Percentiles rank a stretch among this genome's conserved stretches.
These are phyloP conservation scores for Sebastes dallii DNA, from an alignment of 2,797 vertebrate genomes.

Conservation along the genomic window DNA sequence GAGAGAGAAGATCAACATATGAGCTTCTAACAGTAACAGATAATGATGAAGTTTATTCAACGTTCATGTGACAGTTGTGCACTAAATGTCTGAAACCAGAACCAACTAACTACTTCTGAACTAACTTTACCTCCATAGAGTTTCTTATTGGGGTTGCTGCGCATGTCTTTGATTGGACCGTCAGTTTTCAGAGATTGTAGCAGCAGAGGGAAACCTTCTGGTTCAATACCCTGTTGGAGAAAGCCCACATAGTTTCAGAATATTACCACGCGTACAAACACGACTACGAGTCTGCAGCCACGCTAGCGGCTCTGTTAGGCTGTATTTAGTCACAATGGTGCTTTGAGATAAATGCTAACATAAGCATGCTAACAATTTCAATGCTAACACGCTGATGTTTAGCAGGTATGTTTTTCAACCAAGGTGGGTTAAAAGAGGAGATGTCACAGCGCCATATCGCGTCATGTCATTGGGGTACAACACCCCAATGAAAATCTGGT, in stretches of 20 bases:
- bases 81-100: background rate
- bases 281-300: background rate
- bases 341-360: background rate
- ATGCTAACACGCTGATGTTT: background rate
- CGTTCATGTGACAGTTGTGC: background rate
- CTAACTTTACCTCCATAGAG: constrained; percentile 86
- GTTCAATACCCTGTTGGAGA: constrained; percentile 87
- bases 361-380: background rate
- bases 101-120: background rate
- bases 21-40: background rate
- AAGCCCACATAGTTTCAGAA: background rate
- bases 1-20: background rate
- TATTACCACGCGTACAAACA: background rate
- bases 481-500: too few species aligned
- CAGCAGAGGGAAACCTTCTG: constrained; percentile 87
- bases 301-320: background rate
- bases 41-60: background rate
- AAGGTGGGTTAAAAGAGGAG: too few species aligned
- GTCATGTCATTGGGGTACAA: too few species aligned
- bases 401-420: background rate
- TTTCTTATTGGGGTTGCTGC: constrained; percentile 80
- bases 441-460: too few species aligned
- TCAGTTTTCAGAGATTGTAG: constrained; percentile 86
- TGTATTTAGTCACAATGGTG: rapidly evolving
- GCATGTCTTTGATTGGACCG: constrained; percentile 80